Conservation (phyloP, 2,113 vertebrate genomes). For the Coryphaenoides rupestris region DNA sequence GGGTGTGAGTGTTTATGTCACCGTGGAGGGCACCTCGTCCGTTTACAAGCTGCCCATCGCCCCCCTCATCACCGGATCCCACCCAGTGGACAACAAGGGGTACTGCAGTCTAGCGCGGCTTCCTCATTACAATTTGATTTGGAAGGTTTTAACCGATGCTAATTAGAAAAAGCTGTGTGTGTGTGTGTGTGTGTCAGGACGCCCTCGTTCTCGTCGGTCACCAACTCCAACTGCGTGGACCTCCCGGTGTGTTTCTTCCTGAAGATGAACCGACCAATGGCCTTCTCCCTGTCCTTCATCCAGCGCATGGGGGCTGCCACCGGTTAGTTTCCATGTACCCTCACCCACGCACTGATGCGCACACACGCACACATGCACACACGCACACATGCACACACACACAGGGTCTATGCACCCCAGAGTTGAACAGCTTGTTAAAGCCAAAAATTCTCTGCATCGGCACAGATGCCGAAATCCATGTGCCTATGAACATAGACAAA, state of each 20-base stretch:
- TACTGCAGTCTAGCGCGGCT: conserved; percentile 66
- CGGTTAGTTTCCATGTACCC: too few species aligned
- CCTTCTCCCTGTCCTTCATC: conserved; percentile 90
- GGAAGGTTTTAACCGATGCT: too few species aligned
- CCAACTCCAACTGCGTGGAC: conserved; percentile 96
- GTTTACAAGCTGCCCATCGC: conserved; percentile 95
- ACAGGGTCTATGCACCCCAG: too few species aligned
- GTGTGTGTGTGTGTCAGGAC: conserved; percentile 61
- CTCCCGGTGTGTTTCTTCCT: conserved; percentile 96
- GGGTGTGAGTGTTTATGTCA: conserved; percentile 89
- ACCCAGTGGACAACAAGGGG: conserved; percentile 97
- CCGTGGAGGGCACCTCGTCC: conserved; percentile 86
- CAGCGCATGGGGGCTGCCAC: conserved; percentile 88
- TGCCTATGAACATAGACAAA: too few species aligned
- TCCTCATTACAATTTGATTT: too few species aligned
- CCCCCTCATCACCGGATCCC: conserved; percentile 93
- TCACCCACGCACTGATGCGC: too few species aligned
- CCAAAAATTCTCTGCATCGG: too few species aligned
- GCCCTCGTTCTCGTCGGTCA: conserved; percentile 90
- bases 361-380: not conserved
- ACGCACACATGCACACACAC: too few species aligned
- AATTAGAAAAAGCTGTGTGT: too few species aligned
- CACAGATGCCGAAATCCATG: too few species aligned
- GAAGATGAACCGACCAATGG: conserved; percentile 89
- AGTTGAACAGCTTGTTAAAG: too few species aligned